Evolutionary conservation across 2,797 vertebrate species (phyloP), one percentile per base, ranked within the genome.

Genomic region (Etheostoma perlongum): DNA sequence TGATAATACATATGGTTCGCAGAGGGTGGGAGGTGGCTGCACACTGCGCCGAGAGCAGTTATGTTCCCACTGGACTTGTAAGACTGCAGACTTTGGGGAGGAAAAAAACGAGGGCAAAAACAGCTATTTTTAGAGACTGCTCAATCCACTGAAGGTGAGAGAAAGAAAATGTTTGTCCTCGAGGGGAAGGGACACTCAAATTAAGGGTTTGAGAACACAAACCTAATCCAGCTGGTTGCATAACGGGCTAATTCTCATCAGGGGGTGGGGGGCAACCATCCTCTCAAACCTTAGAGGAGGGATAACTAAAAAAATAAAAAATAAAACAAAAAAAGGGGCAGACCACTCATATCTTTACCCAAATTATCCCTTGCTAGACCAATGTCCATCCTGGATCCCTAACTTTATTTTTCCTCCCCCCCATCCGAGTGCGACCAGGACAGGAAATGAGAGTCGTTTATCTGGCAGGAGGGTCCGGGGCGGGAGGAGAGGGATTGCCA

Each of bases 401-500:
- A 67, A 85, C 54, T 82, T 78, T 81, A 68, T n/a, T 82, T 79
- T 90, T 90, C 73, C 61, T 48, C 60, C 57, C 73, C 73, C 59
- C 44, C 30, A 59, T 33, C 13, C 44, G n/a, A 82, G 72, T 44
- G 48, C 12, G 36, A 67, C 66, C 58, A 77, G 71, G 72, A 79
- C 86, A 92, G 94, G 93, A 94, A 93, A 93, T 93, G 85, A 91
- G 74, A 82, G 72, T 64, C 62, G 6, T 85, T 93, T 90, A 89
- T 92, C 79, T 6, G 75, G 59, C 61, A 71, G 33, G 27, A 67
- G 81, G 76, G 79, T 88, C 77, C 65, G 70, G 72, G 48, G 66
- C 72, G 83, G 80, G 80, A 33, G 53, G 69, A 61, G 46, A 71
- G 83, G 84, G 83, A 65, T 75, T 82, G 82, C 85, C 81, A 78